Evolutionary conservation across 2,888 invertebrate genomes (phyloP).

Genomic region (Athrips mouffetella): DNA sequence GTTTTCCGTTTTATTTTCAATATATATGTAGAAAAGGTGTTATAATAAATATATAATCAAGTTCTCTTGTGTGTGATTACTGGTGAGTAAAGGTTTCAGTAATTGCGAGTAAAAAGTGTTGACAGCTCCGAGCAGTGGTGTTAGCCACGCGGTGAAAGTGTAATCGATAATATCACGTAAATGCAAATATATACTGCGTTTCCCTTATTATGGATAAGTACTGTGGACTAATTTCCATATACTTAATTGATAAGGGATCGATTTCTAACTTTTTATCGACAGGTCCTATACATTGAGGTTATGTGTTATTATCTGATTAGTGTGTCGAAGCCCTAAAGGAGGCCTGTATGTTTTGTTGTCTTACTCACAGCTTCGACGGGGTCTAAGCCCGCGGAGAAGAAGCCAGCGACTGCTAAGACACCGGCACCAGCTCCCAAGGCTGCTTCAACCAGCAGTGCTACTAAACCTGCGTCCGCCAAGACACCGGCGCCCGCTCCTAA

Average conservation of each 20-base stretch:
- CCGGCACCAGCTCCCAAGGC: conserved; percentile 59
- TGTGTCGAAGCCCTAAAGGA: too few relatives aligned
- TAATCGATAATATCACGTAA: neutral
- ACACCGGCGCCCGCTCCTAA: conserved; percentile 69
- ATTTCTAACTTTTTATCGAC: too few relatives aligned
- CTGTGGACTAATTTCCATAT: too few relatives aligned
- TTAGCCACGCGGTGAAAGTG: conserved; percentile 11
- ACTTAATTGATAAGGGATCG: too few relatives aligned
- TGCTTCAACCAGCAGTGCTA: conserved; percentile 18
- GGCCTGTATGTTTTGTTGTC: conserved; percentile 9
- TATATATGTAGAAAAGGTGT: neutral
- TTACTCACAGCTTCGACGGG: conserved; percentile 50
- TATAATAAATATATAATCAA: neutral
- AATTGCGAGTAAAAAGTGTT: conserved; percentile 1
- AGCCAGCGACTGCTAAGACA: conserved; percentile 48
- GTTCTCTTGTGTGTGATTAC: neutral
- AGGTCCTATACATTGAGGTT: conserved; percentile 46
- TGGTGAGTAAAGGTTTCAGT: neutral
- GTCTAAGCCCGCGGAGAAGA: conserved; percentile 70
- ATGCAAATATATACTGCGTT: neutral
- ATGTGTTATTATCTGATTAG: too few relatives aligned
- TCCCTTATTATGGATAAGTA: too few relatives aligned
- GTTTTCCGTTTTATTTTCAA: conserved; percentile 46
- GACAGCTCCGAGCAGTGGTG: neutral
- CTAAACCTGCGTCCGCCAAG: conserved; percentile 62